These are phyloP conservation scores for Tapera naevia DNA, from an alignment of 2,797 vertebrate genomes.

Conservation along the genomic window DNA sequence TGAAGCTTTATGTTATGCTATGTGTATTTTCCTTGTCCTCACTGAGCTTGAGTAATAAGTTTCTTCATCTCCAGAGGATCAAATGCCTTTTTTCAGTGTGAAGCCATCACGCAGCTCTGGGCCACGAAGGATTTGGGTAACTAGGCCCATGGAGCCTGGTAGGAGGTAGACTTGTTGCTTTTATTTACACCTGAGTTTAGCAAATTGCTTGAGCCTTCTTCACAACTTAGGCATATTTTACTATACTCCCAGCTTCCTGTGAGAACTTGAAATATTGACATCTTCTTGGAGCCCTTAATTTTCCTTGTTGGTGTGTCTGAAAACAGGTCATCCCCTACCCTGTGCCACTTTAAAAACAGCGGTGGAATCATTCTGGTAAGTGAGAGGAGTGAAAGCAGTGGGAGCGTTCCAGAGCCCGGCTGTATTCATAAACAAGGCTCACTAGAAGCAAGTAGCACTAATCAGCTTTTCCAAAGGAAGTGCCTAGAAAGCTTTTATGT, in stretches of 20 bases:
- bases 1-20: not conserved
- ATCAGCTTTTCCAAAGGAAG: constrained; percentile 64
- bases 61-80: not conserved
- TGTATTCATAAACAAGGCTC: not conserved
- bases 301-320: not conserved
- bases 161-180: not conserved
- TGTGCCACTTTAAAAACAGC: not conserved
- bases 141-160: not conserved
- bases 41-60: not conserved
- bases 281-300: not conserved
- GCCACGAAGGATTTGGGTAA: not conserved
- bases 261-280: not conserved
- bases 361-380: not conserved
- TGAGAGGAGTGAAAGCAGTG: not conserved
- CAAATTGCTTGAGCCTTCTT: not conserved
- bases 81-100: not conserved
- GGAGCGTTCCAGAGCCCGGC: not conserved
- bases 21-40: not conserved
- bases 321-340: not conserved
- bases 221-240: not conserved
- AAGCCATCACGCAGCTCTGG: not conserved
- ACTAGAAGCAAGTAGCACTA: constrained; percentile 45
- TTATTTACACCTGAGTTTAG: not conserved
- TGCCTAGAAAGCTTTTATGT: constrained; percentile 53
- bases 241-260: not conserved